Evolutionary conservation across 2,888 invertebrate genomes (phyloP).

Genomic region (Glyphotaelius pellucidus): DNA sequence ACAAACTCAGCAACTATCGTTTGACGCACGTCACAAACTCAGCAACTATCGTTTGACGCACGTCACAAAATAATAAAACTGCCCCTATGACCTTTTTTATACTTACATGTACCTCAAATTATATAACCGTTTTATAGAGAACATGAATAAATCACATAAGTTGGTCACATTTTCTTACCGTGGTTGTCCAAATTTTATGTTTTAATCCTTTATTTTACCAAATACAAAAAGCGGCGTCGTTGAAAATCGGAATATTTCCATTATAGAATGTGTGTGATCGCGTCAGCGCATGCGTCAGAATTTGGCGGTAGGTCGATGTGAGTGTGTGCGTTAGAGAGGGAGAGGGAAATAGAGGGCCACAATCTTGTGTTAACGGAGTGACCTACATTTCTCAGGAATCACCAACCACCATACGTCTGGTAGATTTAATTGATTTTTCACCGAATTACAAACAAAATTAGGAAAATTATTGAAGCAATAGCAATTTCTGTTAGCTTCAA

Average conservation of each 20-base stretch:
- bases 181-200: neutral
- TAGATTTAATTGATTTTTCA: neutral
- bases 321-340: constrained; percentile 20
- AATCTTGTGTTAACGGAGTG: constrained; percentile 48
- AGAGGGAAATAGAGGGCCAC: constrained; percentile 15
- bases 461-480: neutral
- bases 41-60: no score
- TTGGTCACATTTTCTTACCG: neutral
- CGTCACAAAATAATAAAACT: no score
- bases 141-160: no score
- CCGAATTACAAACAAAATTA: neutral
- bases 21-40: no score
- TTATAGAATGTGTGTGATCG: constrained; percentile 6
- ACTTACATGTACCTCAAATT: no score
- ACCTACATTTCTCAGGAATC: constrained; percentile 38
- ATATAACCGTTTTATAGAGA: no score
- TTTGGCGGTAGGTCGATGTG: constrained; percentile 34
- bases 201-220: neutral
- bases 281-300: constrained; percentile 46
- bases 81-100: no score
- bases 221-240: neutral
- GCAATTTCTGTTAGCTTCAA: neutral
- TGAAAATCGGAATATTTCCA: neutral
- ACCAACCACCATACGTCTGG: neutral
- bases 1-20: no score